Percentiles rank a stretch among this genome's conserved stretches.
Conservation (phyloP, 2,888 invertebrate species). For the Operophtera brumata region DNA sequence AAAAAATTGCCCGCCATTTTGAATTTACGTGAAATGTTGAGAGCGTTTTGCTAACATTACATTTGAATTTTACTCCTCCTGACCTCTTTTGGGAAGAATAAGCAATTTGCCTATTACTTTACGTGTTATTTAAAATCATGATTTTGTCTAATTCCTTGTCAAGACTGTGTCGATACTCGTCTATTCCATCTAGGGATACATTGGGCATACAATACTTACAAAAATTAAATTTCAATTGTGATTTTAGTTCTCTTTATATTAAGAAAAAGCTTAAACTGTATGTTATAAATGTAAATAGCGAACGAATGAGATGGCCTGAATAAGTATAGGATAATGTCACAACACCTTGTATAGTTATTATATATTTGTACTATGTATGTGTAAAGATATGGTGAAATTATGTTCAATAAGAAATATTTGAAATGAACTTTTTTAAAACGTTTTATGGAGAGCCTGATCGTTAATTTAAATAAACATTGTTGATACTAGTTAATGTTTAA, state of each 20-base stretch:
- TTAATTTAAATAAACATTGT: constrained; percentile 21
- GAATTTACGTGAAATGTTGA: no score
- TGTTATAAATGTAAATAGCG: constrained; percentile 64
- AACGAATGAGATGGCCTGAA: constrained; percentile 69
- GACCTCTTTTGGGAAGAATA: no score
- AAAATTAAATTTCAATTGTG: constrained; percentile 34
- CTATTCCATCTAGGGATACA: constrained; percentile 33
- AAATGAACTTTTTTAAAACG: constrained; percentile 53
- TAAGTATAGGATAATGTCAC: constrained; percentile 56
- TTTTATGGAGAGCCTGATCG: constrained; percentile 35
- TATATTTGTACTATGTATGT: constrained; percentile 65
- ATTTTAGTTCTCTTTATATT: constrained; percentile 39
- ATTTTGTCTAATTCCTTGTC: not conserved
- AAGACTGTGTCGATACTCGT: constrained; percentile 14
- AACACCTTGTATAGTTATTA: constrained; percentile 46
- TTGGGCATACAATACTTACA: constrained; percentile 65
- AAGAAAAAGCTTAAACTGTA: constrained; percentile 45
- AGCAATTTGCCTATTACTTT: no score
- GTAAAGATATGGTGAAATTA: constrained; percentile 62
- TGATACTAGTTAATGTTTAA: constrained; percentile 13
- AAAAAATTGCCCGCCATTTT: no score
- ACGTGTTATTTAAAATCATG: no score
- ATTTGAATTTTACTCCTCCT: no score
- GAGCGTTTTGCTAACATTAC: no score
- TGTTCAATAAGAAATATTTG: constrained; percentile 57